Base-by-base conservation (phyloP, 2,113 vertebrate species). In the Vidua macroura region DNA sequence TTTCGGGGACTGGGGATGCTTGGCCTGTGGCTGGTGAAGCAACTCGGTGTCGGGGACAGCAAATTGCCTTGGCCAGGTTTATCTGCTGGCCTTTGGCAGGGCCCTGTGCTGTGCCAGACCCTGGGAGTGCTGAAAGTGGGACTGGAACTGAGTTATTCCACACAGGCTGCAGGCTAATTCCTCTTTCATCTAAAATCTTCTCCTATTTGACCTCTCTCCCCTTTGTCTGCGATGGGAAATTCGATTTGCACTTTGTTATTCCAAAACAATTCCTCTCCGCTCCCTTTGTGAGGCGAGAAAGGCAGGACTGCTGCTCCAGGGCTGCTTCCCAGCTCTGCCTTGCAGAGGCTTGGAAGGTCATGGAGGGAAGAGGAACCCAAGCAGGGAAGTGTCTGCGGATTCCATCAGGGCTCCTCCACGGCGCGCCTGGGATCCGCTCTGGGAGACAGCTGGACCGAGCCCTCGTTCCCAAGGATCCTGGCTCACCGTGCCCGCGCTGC, bases 231-330 rank as follows among this genome's bases (percentile, higher is more conserved):
- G 1, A 84, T 0, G n/a, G 68, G 83, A 96, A 96, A 96, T 95
- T 95, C 6, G 69, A 97, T 96, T 96, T 93, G 92, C 90, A 7
- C 90, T n/a, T n/a, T 95, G 88, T 95, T 94, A 78, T 88, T 95
- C 95, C 94, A 88, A 94, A 97, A 95, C 93, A 93, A 95, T 90
- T 88, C 80, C 84, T 88, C 91, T 86, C 37, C 2, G 28, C 63
- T 95, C 70, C 84, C 51, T 91, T 70, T 85, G 86, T 39, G 79
- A 91, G 83, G 17, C 3, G 0, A 72, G 77, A 55, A 56, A 89
- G 66, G 82, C 94, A 79, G 82, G 82, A 31, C n/a, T 87, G 66
- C 41, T 43, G 41, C 41, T 7, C 58, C 35, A 35, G 28, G 79
- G 35, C 94, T 81, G 86, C 73, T 90, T 67, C 85, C 92, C 92